These are phyloP conservation scores for Nibea albiflora DNA, from an alignment of 2,113 vertebrate genomes.

Conservation along the genomic window DNA sequence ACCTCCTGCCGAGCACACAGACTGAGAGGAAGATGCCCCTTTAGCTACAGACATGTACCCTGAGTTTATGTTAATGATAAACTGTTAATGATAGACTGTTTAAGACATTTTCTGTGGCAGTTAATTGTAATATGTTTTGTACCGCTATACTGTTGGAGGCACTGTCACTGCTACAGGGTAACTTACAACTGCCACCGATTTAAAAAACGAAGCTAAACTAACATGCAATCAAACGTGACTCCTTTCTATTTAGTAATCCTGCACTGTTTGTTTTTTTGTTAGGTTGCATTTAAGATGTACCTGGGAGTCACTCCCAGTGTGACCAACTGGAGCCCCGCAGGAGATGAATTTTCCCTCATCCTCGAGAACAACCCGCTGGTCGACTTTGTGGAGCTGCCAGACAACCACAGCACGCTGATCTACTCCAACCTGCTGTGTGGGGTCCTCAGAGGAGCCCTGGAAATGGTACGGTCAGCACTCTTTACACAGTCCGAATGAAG, in stretches of 20 bases:
- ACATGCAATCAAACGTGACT: not conserved
- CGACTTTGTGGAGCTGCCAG: slow-evolving; percentile 98
- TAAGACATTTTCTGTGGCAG: not conserved
- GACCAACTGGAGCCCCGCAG: slow-evolving; percentile 99
- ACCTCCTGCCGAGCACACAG: not conserved
- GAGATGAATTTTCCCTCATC: slow-evolving; percentile 98
- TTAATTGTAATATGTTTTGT: not conserved
- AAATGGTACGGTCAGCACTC: slow-evolving; percentile 90
- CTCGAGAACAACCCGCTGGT: slow-evolving; percentile 97
- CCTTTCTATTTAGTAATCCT: not conserved
- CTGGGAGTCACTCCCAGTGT: slow-evolving; percentile 96
- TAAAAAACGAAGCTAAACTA: not conserved
- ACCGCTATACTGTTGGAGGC: not conserved
- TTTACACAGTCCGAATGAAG: too few relatives aligned
- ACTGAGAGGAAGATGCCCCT: not conserved
- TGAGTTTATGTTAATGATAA: not conserved
- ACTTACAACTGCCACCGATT: not conserved
- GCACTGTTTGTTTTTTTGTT: not conserved
- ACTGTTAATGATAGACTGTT: too few relatives aligned
- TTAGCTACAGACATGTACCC: not conserved
- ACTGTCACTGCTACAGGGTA: not conserved
- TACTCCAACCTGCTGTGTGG: slow-evolving; percentile 97
- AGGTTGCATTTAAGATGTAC: slow-evolving; percentile 99
- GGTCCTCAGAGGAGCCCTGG: slow-evolving; percentile 94
- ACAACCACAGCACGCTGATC: slow-evolving; percentile 95